Base-by-base conservation (phyloP, 2,113 vertebrate genomes). In the Campylomormyrus tamandua region DNA sequence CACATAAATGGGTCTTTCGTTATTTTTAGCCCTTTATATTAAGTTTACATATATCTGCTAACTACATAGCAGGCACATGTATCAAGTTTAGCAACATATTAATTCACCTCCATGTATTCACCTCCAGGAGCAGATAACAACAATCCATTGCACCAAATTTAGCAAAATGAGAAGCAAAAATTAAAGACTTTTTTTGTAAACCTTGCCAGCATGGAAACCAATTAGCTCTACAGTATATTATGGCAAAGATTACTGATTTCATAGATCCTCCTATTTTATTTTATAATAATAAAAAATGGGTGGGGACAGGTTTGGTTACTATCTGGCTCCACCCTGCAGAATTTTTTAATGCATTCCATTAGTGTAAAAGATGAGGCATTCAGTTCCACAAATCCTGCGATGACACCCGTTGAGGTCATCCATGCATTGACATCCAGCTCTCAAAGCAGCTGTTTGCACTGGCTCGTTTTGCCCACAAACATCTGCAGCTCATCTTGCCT, bases 401-500 rank as follows among this genome's bases (percentile, higher is more conserved):
- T 90, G 93, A 96, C 95, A 92, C 93, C 94, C 94, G 89, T 94
- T 27, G 91, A 93, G 95, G 94, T 96, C 96, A 94, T 94, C 92
- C 93, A 91, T 90, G 84, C 83, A 92, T 95, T 91, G 96, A 96
- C 96, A 96, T 93, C 93, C 96, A 95, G 95, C 95, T 96, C 95
- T 95, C 93, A 91, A 91, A 96, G 92, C 95, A 93, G 96, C 96
- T 94, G 94, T 95, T 94, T 92, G 95, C 94, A 92, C 95, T 94
- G 95, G 95, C 95, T 95, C 94, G 87, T 95, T 95, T 95, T 95
- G 94, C 96, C 95, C 92, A 92, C 96, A 94, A 96, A 98, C 97
- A 98, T 98, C 97, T 98, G 97, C 91, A 95, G 94, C 93, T 97
- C 96, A 96, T 97, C 97, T 96, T 94, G 95, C 86, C 95, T 92